Conservation (phyloP, 2,797 vertebrate species). For the Ammospiza maritima region DNA sequence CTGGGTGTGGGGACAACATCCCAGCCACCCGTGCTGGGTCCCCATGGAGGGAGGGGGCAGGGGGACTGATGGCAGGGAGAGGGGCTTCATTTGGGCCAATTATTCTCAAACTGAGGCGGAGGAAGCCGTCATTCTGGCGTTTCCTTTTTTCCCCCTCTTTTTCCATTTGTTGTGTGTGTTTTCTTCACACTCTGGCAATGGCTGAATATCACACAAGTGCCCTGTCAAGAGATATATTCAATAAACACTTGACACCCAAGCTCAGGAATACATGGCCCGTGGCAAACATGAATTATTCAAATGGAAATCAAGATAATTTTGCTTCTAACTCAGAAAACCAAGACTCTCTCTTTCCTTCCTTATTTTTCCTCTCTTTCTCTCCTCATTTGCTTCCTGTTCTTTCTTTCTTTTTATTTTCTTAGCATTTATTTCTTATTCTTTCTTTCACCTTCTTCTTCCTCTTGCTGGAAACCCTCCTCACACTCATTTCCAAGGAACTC, state of each 20-base stretch:
- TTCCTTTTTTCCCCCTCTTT: not conserved
- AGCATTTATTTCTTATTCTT: not conserved
- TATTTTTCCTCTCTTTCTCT: conserved; percentile 28
- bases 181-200: conserved; percentile 54
- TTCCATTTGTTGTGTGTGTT: conserved; percentile 65
- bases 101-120: conserved; percentile 75
- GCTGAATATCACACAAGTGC: conserved; percentile 72
- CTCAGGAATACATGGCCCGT: conserved; percentile 78
- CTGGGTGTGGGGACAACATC: not conserved
- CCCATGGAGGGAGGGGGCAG: not conserved
- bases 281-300: conserved; percentile 81
- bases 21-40: not conserved
- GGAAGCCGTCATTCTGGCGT: conserved; percentile 22
- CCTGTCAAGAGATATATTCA: conserved; percentile 78
- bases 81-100: conserved; percentile 77
- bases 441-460: not conserved
- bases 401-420: not conserved
- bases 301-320: conserved; percentile 80
- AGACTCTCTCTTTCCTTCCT: conserved; percentile 62
- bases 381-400: not conserved
- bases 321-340: conserved; percentile 76
- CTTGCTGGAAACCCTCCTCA: not conserved
- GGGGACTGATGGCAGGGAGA: not conserved
- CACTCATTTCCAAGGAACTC: not conserved
- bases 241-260: conserved; percentile 78